Evolutionary conservation across 2,113 vertebrate genomes (phyloP).

Genomic region (Leptocoma aspasia): DNA sequence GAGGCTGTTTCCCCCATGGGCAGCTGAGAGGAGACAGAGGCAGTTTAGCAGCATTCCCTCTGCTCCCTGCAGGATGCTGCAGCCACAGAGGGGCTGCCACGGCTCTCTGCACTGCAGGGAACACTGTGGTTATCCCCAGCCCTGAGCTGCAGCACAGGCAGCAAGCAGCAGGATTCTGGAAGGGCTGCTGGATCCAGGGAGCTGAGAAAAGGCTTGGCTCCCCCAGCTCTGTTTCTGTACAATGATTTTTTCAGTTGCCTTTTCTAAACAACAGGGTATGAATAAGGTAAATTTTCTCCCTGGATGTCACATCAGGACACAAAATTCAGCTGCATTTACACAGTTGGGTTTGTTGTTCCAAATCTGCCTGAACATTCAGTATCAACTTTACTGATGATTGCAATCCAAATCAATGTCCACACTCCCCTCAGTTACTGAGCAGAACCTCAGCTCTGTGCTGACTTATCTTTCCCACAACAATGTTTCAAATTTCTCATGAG

Average conservation of each 20-base stretch:
- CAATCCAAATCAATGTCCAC: accelerated
- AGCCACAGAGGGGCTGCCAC: neutral
- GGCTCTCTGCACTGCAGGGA: neutral
- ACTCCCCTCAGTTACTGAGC: neutral
- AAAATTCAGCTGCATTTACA: neutral
- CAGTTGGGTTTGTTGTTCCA: neutral
- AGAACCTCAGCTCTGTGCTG: neutral
- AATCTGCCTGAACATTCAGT: neutral
- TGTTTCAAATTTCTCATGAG: neutral
- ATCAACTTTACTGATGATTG: neutral
- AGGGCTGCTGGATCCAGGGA: neutral
- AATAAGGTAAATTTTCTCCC: neutral
- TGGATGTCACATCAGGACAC: neutral
- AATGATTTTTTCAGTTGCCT: neutral
- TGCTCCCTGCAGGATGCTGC: neutral
- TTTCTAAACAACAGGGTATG: neutral
- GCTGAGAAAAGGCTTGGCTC: neutral
- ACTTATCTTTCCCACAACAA: neutral
- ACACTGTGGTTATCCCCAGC: accelerated
- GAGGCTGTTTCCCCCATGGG: neutral
- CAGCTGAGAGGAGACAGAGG: slow-evolving; percentile 11
- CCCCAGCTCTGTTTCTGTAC: neutral
- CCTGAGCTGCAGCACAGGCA: neutral
- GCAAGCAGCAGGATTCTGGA: neutral
- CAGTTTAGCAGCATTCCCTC: accelerated